Percentiles rank a stretch among this genome's conserved stretches.
These are phyloP conservation scores for Philhelius pedissequus DNA, from an alignment of 2,888 invertebrate species.

Conservation along the genomic window DNA sequence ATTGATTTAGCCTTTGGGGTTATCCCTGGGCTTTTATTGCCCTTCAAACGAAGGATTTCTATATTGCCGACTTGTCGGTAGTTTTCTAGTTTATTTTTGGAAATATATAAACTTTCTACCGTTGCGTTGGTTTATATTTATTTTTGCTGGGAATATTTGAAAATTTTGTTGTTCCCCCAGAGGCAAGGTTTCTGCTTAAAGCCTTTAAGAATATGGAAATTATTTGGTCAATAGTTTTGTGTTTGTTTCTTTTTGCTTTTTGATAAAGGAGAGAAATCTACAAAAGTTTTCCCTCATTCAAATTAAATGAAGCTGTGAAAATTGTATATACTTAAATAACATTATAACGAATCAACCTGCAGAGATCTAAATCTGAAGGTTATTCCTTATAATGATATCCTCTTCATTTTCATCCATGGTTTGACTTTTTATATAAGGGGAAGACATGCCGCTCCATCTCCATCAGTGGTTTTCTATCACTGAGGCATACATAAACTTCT, in stretches of 20 bases:
- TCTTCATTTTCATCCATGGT: constrained; percentile 36
- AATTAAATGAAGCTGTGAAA: constrained; percentile 51
- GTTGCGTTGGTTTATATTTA: neutral
- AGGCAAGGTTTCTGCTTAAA: constrained; percentile 10
- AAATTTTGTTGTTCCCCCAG: neutral
- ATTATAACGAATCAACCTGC: constrained; percentile 48
- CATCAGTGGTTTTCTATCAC: neutral
- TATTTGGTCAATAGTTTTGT: neutral
- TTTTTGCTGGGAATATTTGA: neutral
- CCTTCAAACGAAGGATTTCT: constrained; percentile 36
- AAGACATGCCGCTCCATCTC: neutral
- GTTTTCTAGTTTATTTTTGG: neutral
- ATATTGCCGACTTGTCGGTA: neutral
- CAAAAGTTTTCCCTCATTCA: constrained; percentile 11
- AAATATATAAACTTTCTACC: neutral
- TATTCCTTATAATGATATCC: constrained; percentile 30
- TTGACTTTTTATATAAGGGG: neutral
- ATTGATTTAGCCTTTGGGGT: constrained; percentile 50
- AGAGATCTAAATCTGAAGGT: constrained; percentile 20
- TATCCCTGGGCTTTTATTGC: constrained; percentile 47
- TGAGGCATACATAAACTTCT: constrained; percentile 21
- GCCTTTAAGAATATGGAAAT: constrained; percentile 6
- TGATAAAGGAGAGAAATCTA: neutral
- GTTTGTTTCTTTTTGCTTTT: too few relatives aligned
- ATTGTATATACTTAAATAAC: constrained; percentile 29